Percentiles rank a stretch among this genome's conserved stretches.
These are phyloP conservation scores for Tricholaema leucomelas DNA, from an alignment of 2,113 vertebrate genomes.

Conservation along the genomic window DNA sequence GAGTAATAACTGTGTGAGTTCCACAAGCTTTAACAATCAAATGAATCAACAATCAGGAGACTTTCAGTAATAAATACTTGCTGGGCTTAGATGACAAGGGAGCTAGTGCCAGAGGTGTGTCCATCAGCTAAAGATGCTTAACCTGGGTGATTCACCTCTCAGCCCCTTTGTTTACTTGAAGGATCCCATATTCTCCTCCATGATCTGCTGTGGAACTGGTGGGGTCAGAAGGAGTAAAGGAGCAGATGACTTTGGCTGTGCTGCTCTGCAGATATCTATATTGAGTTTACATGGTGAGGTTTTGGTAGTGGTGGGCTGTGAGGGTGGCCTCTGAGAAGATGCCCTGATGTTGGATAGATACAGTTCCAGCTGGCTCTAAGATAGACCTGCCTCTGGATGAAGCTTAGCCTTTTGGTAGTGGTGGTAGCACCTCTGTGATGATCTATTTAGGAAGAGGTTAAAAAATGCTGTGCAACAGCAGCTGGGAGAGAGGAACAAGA, in stretches of 20 bases:
- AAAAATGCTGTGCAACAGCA: background rate
- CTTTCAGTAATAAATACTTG: conserved; percentile 40
- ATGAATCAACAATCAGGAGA: conserved; percentile 30
- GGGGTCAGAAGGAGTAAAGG: background rate
- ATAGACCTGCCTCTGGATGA: fast-evolving
- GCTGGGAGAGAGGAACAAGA: background rate
- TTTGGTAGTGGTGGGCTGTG: background rate
- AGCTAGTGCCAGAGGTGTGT: background rate
- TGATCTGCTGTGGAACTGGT: background rate
- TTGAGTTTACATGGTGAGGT: background rate
- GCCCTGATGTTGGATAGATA: background rate
- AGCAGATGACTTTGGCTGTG: background rate
- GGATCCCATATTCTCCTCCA: background rate
- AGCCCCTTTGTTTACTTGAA: background rate
- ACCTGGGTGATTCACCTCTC: background rate
- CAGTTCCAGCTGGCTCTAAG: background rate
- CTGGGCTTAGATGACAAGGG: background rate
- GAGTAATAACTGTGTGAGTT: conserved; percentile 39
- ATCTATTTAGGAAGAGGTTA: background rate
- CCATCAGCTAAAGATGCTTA: background rate
- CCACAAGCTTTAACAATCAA: conserved; percentile 58
- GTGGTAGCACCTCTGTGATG: background rate
- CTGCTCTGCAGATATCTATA: background rate
- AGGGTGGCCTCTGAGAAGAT: background rate
- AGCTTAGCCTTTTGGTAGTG: background rate